Percentiles rank a stretch among this genome's conserved stretches.
These are phyloP conservation scores for Ophonus ardosiacus DNA, from an alignment of 2,888 invertebrate genomes.

Conservation along the genomic window DNA sequence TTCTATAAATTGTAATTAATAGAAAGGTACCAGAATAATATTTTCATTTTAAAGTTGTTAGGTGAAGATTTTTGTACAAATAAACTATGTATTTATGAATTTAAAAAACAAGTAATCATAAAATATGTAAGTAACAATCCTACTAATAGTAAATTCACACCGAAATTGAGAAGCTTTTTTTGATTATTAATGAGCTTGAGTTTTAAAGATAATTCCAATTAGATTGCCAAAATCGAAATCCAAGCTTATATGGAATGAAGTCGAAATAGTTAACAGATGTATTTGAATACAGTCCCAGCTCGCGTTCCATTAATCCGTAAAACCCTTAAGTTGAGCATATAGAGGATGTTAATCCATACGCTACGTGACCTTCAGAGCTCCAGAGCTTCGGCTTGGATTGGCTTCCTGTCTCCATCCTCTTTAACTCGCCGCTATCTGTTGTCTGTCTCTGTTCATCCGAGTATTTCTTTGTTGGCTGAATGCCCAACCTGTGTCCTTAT, in stretches of 20 bases:
- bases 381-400: neutral
- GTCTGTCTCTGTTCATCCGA: slow-evolving; percentile 52
- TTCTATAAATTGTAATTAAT: too few relatives aligned
- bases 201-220: neutral
- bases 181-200: neutral
- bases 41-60: too few relatives aligned
- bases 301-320: neutral
- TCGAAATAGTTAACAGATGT: neutral
- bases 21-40: too few relatives aligned
- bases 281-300: neutral
- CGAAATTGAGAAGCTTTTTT: neutral
- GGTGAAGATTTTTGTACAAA: too few relatives aligned
- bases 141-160: neutral
- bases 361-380: neutral
- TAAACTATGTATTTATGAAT: too few relatives aligned
- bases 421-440: slow-evolving; percentile 41
- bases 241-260: neutral
- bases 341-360: neutral
- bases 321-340: neutral
- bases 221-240: neutral
- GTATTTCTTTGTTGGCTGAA: slow-evolving; percentile 62
- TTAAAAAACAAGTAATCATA: too few relatives aligned
- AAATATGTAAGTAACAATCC: neutral
- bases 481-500: slow-evolving; percentile 63
- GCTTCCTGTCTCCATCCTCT: slow-evolving; percentile 36